Base-by-base conservation (phyloP, 2,888 invertebrate species). In the Hofmannophila pseudospretella region DNA sequence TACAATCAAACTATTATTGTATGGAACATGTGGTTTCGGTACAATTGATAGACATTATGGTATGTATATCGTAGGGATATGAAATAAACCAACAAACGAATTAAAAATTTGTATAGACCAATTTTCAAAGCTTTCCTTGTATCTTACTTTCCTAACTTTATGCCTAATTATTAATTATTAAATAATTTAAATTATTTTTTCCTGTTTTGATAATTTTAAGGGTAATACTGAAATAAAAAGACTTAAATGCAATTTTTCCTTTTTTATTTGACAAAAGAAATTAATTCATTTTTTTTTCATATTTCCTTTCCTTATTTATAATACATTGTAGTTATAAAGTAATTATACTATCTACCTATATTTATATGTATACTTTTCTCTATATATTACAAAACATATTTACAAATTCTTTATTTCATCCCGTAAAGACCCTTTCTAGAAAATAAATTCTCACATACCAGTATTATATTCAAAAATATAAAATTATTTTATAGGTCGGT, bases 241-340 rank as follows among this genome's bases (percentile, higher is more conserved):
- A 67, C 67, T 57, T 57, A 65, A 59, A 54, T 51, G 51, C 52
- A 63, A 68, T 57, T 77, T 80, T 76, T 62, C 67, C 67, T 74
- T 78, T 82, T 81, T 86, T 84, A 81, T 84, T 85, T 78, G 85
- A 84, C 84, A 84, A 86, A 82, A 84, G 80, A 81, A 82, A 84
- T 84, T 77, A 75, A 81, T 85, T 82, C 78, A 81, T 68, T 63
- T 79, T 77, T 80, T 77, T 71, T 70, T 73, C 75, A 73, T 72
- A 77, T 79, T 78, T 75, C 53, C 63, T 79, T 82, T 79, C 76
- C 80, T 85, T 85, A 80, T 55, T n/a, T 43, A 52, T 76, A 59
- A 65, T 85, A 84, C 85, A 85, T 60, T 74, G 72, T 78, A 78
- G 67, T 81, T 78, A 76, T 74, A 79, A 81, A 76, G 82, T 82